These are phyloP conservation scores for Mesoclemmys tuberculata DNA, from an alignment of 2,113 vertebrate genomes.

Conservation along the genomic window DNA sequence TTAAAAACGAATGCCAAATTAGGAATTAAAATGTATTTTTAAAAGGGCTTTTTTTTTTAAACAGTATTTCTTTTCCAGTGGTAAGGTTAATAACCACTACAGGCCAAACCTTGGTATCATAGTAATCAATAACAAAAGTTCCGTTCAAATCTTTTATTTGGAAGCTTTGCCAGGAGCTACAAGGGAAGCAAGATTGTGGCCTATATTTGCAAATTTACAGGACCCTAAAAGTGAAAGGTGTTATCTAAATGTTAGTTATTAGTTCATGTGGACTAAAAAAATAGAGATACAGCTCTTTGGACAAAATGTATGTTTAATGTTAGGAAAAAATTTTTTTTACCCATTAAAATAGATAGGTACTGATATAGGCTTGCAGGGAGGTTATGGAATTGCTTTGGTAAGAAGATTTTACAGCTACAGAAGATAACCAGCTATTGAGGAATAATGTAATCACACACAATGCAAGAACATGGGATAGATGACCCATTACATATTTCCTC, in stretches of 20 bases:
- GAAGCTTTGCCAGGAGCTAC: not conserved
- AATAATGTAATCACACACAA: not conserved
- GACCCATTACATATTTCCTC: not conserved
- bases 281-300: accelerated
- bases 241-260: not conserved
- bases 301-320: accelerated
- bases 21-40: not conserved
- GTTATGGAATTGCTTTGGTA: slow-evolving; percentile 1
- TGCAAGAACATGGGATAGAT: not conserved
- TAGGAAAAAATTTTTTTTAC: not conserved
- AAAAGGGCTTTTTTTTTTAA: not conserved
- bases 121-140: slow-evolving; percentile 19
- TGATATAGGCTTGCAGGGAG: not conserved
- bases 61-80: not conserved
- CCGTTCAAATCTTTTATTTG: slow-evolving; percentile 25
- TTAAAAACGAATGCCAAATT: not conserved
- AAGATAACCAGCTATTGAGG: not conserved
- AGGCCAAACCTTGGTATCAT: not conserved
- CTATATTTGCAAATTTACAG: not conserved
- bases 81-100: not conserved
- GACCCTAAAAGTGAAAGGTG: not conserved
- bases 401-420: slow-evolving; percentile 15
- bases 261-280: not conserved
- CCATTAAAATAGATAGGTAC: not conserved
- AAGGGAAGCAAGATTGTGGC: not conserved